phyloP scores from a whole-genome alignment of 2,888 invertebrate genomes.

The Synanthedon myopaeformis region DNA sequence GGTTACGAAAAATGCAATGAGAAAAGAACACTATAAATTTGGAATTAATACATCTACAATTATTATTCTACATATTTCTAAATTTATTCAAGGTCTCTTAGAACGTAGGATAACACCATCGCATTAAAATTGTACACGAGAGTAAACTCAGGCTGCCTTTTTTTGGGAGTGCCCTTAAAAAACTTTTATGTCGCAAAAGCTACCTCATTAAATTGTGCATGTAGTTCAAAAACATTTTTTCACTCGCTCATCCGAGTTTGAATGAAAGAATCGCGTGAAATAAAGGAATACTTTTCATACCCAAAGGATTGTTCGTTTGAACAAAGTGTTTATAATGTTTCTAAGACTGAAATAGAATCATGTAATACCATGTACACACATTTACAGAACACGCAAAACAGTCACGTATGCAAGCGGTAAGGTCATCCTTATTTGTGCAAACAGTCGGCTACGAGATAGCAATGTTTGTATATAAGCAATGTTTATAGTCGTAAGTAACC shows the following conservation, averaged over 20 bases:
- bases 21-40: too few relatives aligned
- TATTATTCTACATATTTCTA: conserved; percentile 13
- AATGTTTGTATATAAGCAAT: conserved; percentile 51
- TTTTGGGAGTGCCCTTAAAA: not conserved
- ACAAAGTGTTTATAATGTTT: not conserved
- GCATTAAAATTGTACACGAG: conserved; percentile 13
- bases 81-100: conserved; percentile 25
- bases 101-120: conserved; percentile 10
- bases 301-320: not conserved
- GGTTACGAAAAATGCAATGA: too few relatives aligned
- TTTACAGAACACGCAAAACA: conserved; percentile 5
- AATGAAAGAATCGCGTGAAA: too few relatives aligned
- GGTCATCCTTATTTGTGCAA: conserved; percentile 56
- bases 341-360: not conserved
- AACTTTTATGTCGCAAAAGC: not conserved
- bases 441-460: conserved; percentile 48
- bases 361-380: not conserved
- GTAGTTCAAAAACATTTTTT: too few relatives aligned
- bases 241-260: too few relatives aligned
- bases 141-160: not conserved
- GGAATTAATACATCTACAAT: too few relatives aligned
- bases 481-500: conserved; percentile 46
- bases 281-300: not conserved
- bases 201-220: not conserved
- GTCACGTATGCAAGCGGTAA: conserved; percentile 42